These are phyloP conservation scores for Cordilura impudica DNA, from an alignment of 2,888 invertebrate species.

Conservation along the genomic window DNA sequence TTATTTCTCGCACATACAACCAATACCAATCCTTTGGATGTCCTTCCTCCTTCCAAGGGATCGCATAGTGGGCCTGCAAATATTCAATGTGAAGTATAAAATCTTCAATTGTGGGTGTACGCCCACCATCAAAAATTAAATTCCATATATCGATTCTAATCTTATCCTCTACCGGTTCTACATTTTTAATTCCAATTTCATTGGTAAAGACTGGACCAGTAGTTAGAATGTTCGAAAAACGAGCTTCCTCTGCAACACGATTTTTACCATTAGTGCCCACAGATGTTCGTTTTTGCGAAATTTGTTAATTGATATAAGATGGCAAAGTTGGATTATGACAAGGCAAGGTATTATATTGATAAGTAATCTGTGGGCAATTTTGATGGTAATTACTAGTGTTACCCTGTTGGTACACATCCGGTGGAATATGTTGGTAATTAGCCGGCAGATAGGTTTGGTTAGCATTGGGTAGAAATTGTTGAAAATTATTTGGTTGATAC, in stretches of 20 bases:
- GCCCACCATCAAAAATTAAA: constrained; percentile 19
- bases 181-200: not conserved
- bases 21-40: constrained; percentile 37
- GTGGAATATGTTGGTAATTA: no score
- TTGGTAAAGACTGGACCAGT: not conserved
- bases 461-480: no score
- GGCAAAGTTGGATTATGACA: no score
- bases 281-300: no score
- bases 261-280: not conserved
- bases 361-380: no score
- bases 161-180: not conserved
- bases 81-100: constrained; percentile 27
- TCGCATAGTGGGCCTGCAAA: constrained; percentile 4
- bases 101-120: constrained; percentile 1
- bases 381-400: no score
- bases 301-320: no score
- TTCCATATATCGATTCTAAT: constrained; percentile 33
- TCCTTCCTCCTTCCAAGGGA: constrained; percentile 16
- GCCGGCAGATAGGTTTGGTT: no score
- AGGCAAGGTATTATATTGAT: no score
- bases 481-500: no score
- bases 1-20: not conserved
- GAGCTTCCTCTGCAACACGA: no score
- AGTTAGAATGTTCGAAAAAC: not conserved
- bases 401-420: no score